Evolutionary conservation across 2,113 vertebrate genomes (phyloP).

Genomic region (Saccopteryx bilineata): DNA sequence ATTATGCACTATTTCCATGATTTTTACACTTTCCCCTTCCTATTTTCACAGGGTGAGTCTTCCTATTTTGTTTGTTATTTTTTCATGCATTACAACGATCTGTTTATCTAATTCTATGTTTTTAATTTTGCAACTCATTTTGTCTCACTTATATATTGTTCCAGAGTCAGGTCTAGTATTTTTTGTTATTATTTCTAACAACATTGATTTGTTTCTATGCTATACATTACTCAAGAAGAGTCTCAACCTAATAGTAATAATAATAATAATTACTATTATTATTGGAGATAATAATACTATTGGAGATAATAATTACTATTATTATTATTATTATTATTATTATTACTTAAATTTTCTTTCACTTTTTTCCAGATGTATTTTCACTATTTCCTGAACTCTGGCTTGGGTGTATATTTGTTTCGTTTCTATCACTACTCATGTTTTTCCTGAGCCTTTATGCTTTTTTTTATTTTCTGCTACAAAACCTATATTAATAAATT

Average conservation of each 20-base stretch:
- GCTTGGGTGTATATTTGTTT: neutral
- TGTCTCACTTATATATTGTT: neutral
- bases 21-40: conserved; percentile 30
- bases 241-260: neutral
- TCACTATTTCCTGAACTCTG: neutral
- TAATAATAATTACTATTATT: neutral
- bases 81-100: neutral
- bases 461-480: neutral
- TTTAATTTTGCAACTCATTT: conserved; percentile 13
- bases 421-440: conserved; percentile 33
- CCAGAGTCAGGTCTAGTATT: neutral
- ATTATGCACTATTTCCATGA: neutral
- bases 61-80: neutral
- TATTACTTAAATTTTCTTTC: neutral
- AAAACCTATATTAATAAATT: neutral
- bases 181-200: conserved; percentile 27
- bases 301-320: neutral
- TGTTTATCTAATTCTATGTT: conserved; percentile 10
- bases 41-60: neutral
- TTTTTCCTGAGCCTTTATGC: neutral
- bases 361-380: neutral
- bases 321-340: neutral
- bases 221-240: neutral
- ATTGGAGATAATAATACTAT: neutral
- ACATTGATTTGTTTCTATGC: neutral